Base-by-base conservation (phyloP, 2,113 vertebrate genomes). In the Geococcyx californianus region DNA sequence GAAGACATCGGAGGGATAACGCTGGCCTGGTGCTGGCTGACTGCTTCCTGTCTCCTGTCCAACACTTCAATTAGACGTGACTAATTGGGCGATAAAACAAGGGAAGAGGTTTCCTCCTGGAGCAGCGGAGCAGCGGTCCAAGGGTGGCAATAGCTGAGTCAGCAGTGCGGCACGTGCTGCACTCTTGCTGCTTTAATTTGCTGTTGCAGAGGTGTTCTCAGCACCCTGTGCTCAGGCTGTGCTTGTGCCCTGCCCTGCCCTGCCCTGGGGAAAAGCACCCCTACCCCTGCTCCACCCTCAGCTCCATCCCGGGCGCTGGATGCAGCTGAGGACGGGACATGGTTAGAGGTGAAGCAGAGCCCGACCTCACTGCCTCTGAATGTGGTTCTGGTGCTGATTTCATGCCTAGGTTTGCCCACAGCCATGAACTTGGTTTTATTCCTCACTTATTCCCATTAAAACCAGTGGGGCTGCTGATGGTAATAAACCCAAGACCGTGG, bases 21-120 rank as follows among this genome's bases (percentile, higher is more conserved):
- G 33, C 34, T 0, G 0, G 79, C 23, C 36, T 33, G 62, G 63
- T 0, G 0, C 75, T 56, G 80, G 17, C 72, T 80, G 67, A 18
- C 44, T 4, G 6, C 58, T 84, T 58, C 28, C 49, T 3, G 0
- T 15, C 51, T 77, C 36, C 68, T 38, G 13, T 1, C 69, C 29
- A 17, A 15, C 16, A 14, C 59, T 38, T 28, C 42, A 56, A 18
- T 93, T 21, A 90, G 25, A 8, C 24, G 8, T 6, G 4, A 8
- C 44, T 77, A 82, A 62, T 42, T 45, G 45, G 26, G 64, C 79
- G 72, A 11, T 47, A 42, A 94, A 76, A 63, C 1, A 36, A 77
- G 16, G 52, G 40, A 42, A 86, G 76, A 63, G 52, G 11, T 58
- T 79, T 84, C 47, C 38, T 83, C 51, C 31, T 0, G 4, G 64